Base-by-base conservation (phyloP, 1,140 invertebrate species). In the Druon quercuslanigerum region DNA sequence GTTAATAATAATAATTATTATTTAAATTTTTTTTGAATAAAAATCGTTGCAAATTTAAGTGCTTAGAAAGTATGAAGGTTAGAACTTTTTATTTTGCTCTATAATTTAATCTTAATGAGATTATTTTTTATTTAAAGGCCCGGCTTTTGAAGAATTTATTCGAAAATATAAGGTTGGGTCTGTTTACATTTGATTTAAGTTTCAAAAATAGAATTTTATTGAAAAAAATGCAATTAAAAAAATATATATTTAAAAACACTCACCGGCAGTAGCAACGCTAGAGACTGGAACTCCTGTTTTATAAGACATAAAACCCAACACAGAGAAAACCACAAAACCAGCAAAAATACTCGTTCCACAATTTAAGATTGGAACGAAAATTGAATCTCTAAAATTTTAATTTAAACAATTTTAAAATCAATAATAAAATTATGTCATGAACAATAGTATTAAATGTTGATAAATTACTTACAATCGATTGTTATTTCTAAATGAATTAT, bases 241-340 rank as follows among this genome's bases (percentile, higher is more conserved):
- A 25, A 25, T 25, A 25, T 25, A 25, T 25, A 2, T 25, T 25
- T 25, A 25, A 25, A 50, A 71, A 20, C 52, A 77, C 81, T 83
- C 83, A 93, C 95, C 98, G 83, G 97, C 96, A 11, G 96, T 96
- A 6, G 98, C 98, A 3, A 99, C 98, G 8, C 94, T 91, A 3
- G 94, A 94, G 73, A 99, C 97, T 0, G 95, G 94, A 73, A 97
- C 93, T 9, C 96, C 94, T 70, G 97, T 95, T 86, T 95, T 94
- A 51, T 95, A 92, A 11, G 96, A 94, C 93, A 98, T 97, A 88
- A 98, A 99, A 2, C 98, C 98, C 13, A 99, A 92, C 72, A 98
- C 97, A 0, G 97, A 97, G 91, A 99, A 99, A 20, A 99, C 97
- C 5, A 98, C 97, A 85, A 98, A 96, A 0, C 97, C 98, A 17